Conservation (phyloP, 1,140 invertebrate genomes). For the Zaprionus lachaisei region DNA sequence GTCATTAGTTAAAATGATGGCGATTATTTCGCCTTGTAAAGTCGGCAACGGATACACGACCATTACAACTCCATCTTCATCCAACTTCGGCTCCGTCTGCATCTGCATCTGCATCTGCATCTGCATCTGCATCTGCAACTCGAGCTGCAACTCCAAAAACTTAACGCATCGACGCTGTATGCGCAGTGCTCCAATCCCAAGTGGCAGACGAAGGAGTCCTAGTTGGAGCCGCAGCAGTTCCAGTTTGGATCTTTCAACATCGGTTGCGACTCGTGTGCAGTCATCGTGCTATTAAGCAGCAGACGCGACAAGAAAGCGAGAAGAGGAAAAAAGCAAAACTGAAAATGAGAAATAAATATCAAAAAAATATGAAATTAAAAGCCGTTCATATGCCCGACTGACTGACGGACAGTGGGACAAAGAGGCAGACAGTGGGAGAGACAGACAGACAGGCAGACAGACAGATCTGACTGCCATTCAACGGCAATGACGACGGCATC, state of each 20-base stretch:
- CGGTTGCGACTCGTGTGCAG: conserved; percentile 47
- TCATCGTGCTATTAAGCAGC: conserved; percentile 79
- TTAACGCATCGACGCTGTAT: not conserved
- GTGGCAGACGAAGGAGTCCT: conserved; percentile 32
- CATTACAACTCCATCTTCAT: conserved; percentile 71
- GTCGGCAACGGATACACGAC: conserved; percentile 62
- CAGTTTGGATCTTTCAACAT: conserved; percentile 57
- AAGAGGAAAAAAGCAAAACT: conserved; percentile 28
- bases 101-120: conserved; percentile 36
- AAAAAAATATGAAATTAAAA: conserved; percentile 81
- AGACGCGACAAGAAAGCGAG: conserved; percentile 33
- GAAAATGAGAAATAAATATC: conserved; percentile 36
- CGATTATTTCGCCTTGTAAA: conserved; percentile 78
- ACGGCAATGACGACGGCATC: conserved; percentile 17
- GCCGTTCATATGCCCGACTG: conserved; percentile 66
- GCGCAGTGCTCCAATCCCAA: conserved; percentile 11
- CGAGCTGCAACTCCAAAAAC: conserved; percentile 5
- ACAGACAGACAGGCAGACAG: not conserved
- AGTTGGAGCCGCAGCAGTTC: conserved; percentile 18
- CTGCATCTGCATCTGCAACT: conserved; percentile 35
- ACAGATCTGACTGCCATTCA: conserved; percentile 31
- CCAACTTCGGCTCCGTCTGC: conserved; percentile 54
- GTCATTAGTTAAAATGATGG: conserved; percentile 83
- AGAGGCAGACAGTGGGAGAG: not conserved
- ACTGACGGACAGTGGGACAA: conserved; percentile 28